Evolutionary conservation across 2,797 vertebrate genomes (phyloP).

Genomic region (Sylvia borin): DNA sequence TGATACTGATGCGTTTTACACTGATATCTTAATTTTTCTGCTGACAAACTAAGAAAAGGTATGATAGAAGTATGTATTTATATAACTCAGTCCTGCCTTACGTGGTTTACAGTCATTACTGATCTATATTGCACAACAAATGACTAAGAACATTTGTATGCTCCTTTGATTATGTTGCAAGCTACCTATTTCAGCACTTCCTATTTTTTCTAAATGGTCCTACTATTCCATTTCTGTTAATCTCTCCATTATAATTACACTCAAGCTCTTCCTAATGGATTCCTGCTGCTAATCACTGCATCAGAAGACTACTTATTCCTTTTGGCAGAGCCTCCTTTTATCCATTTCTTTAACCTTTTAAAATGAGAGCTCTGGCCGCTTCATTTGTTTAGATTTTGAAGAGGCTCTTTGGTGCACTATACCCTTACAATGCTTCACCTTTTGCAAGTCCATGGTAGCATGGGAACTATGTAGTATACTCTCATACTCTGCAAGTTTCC

Average conservation of each 20-base stretch:
- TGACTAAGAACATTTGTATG: background rate
- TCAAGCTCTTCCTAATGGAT: background rate
- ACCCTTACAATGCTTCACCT: background rate
- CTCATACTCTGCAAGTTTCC: background rate
- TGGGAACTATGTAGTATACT: rapidly evolving
- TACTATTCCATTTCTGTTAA: background rate
- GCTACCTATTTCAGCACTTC: background rate
- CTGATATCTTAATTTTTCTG: background rate
- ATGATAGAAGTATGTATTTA: background rate
- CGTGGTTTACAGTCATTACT: background rate
- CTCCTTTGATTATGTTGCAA: background rate
- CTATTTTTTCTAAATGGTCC: background rate
- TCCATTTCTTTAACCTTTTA: background rate
- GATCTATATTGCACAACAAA: background rate
- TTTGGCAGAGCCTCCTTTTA: background rate
- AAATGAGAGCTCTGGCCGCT: background rate
- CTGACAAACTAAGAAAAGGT: background rate
- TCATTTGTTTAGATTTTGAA: background rate
- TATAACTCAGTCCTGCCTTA: background rate
- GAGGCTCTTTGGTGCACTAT: background rate
- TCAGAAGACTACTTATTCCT: background rate
- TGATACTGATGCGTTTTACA: background rate
- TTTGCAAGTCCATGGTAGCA: background rate
- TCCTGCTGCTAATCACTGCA: background rate
- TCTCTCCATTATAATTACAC: background rate